Conservation (phyloP, 2,888 invertebrate genomes). For the Diarsia rubi region DNA sequence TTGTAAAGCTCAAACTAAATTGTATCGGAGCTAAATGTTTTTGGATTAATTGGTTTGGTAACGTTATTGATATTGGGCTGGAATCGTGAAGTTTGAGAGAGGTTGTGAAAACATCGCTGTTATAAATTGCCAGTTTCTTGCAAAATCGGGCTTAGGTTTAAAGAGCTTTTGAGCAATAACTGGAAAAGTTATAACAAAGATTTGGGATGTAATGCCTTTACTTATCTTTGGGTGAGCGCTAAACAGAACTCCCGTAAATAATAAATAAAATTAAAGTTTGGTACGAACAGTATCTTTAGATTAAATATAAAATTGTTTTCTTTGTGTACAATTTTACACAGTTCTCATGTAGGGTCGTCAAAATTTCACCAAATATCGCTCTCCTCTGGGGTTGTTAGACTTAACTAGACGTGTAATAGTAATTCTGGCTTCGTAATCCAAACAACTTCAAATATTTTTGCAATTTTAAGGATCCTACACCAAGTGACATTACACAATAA, state of each 20-base stretch:
- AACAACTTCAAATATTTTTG: constrained; percentile 1
- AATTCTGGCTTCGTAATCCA: not conserved
- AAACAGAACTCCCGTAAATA: not conserved
- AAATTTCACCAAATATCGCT: too few relatives aligned
- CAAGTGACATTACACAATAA: not conserved
- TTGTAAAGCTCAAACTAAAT: constrained; percentile 48
- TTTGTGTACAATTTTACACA: not conserved
- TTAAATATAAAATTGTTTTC: not conserved
- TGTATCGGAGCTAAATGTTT: constrained; percentile 38
- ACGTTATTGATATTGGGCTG: constrained; percentile 35
- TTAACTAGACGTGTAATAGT: too few relatives aligned
- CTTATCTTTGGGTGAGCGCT: too few relatives aligned
- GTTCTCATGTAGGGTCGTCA: not conserved
- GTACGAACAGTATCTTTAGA: not conserved
- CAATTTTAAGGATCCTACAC: not conserved
- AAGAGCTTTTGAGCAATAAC: constrained; percentile 16
- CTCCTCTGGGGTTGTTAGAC: not conserved
- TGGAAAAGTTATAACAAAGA: not conserved
- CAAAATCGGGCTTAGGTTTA: not conserved
- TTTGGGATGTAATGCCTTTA: not conserved
- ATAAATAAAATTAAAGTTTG: not conserved
- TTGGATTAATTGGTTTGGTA: constrained; percentile 37
- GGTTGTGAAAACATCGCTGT: constrained; percentile 24
- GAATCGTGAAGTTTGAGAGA: constrained; percentile 27
- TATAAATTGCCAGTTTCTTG: constrained; percentile 9